These are phyloP conservation scores for Gallinago media DNA, from an alignment of 2,113 vertebrate species.

Conservation along the genomic window DNA sequence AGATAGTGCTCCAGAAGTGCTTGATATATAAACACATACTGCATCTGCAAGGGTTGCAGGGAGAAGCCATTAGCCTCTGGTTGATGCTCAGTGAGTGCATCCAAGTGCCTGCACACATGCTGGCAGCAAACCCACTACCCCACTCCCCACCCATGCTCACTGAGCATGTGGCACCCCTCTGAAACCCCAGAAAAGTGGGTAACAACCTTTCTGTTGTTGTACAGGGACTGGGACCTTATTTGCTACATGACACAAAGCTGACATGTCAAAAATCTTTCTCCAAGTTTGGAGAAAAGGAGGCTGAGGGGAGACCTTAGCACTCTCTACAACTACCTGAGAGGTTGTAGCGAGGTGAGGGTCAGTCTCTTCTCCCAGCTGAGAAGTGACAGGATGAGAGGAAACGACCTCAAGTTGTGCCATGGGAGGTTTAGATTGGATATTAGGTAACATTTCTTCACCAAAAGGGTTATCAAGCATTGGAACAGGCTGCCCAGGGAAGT, in stretches of 20 bases:
- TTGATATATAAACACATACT: slow-evolving; percentile 99
- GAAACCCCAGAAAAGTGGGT: not conserved
- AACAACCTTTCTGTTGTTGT: not conserved
- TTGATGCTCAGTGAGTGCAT: rapidly evolving
- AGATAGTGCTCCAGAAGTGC: slow-evolving; percentile 97
- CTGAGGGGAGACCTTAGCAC: rapidly evolving
- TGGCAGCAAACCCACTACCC: not conserved
- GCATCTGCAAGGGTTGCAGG: slow-evolving; percentile 84
- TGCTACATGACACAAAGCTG: not conserved
- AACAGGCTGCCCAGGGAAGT: not conserved
- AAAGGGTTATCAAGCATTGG: rapidly evolving
- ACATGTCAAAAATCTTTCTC: not conserved
- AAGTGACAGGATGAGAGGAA: rapidly evolving
- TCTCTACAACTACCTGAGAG: not conserved
- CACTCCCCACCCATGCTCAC: rapidly evolving
- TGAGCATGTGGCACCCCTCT: not conserved
- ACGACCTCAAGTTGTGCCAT: rapidly evolving
- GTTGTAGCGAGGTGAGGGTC: rapidly evolving
- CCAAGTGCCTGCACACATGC: rapidly evolving
- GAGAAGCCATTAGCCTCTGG: not conserved
- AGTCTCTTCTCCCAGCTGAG: not conserved
- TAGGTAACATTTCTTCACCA: not conserved
- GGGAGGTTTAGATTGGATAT: not conserved
- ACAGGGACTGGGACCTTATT: not conserved
- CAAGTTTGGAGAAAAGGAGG: not conserved